These are phyloP conservation scores for Drosophila pandora DNA, from an alignment of 1,140 invertebrate species.

Conservation along the genomic window DNA sequence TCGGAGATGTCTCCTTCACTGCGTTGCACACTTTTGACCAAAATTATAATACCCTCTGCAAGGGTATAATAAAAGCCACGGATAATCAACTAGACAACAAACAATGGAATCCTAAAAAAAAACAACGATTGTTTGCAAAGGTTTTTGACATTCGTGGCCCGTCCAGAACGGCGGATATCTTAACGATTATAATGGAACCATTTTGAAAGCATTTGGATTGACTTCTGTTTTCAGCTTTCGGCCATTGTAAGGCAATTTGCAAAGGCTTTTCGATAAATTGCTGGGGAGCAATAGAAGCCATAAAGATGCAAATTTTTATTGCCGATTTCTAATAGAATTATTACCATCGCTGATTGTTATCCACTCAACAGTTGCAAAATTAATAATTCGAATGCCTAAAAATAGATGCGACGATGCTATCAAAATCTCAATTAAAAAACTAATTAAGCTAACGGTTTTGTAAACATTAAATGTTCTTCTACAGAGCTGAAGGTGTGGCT, in stretches of 20 bases:
- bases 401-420: too few relatives aligned
- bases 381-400: background rate
- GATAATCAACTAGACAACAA: slow-evolving; percentile 25
- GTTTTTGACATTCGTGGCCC: slow-evolving; percentile 48
- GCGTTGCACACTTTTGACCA: too few relatives aligned
- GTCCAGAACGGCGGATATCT: slow-evolving; percentile 42
- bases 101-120: slow-evolving; percentile 51
- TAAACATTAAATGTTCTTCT: background rate
- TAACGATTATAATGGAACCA: slow-evolving; percentile 59
- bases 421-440: background rate
- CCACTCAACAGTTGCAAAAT: background rate
- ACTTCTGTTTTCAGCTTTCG: slow-evolving; percentile 56
- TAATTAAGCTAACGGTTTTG: background rate
- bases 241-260: slow-evolving; percentile 36
- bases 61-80: slow-evolving; percentile 12
- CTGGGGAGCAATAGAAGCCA: slow-evolving; percentile 14
- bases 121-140: slow-evolving; percentile 48
- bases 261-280: slow-evolving; percentile 36
- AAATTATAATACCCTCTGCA: too few relatives aligned
- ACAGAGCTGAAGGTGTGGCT: background rate
- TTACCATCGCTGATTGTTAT: slow-evolving; percentile 7
- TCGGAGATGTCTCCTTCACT: too few relatives aligned
- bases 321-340: slow-evolving; percentile 21
- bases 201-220: slow-evolving; percentile 57
- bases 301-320: slow-evolving; percentile 27